These are phyloP conservation scores for Cyrtorhinus lividipennis DNA, from an alignment of 1,140 invertebrate genomes.

Conservation along the genomic window DNA sequence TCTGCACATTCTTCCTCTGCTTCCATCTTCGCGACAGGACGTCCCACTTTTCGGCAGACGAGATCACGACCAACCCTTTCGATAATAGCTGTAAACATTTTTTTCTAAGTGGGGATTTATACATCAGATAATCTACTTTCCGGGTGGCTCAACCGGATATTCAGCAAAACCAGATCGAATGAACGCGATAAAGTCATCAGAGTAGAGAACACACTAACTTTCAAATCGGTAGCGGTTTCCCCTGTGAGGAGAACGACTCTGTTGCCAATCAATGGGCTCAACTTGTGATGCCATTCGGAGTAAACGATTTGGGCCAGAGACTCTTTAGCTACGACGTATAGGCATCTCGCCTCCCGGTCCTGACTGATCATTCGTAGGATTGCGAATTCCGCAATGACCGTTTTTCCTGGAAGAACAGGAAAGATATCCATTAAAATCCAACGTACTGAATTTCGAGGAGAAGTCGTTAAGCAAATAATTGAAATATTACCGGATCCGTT, in stretches of 20 bases:
- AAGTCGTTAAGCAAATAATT: too few relatives aligned
- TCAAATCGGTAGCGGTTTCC: constrained; percentile 94
- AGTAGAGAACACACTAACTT: constrained; percentile 36
- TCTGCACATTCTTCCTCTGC: constrained; percentile 95
- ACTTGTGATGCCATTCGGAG: constrained; percentile 80
- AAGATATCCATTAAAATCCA: neutral
- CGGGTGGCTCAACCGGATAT: too few relatives aligned
- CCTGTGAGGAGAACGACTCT: constrained; percentile 92
- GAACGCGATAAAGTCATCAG: neutral
- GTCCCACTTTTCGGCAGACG: constrained; percentile 98
- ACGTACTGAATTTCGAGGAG: too few relatives aligned
- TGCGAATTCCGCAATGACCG: constrained; percentile 93
- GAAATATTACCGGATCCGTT: constrained; percentile 53
- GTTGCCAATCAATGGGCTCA: constrained; percentile 61
- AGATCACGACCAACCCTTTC: constrained; percentile 88
- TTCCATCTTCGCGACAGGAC: constrained; percentile 96
- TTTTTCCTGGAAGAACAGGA: constrained; percentile 52
- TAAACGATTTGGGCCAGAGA: constrained; percentile 83
- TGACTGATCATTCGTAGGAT: constrained; percentile 75
- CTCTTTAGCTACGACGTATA: constrained; percentile 88
- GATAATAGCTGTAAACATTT: constrained; percentile 39
- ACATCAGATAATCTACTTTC: too few relatives aligned
- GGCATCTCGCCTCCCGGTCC: constrained; percentile 59
- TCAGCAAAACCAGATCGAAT: neutral
- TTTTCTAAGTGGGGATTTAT: too few relatives aligned